A percentile compares a stretch with the other conserved stretches of the same genome.
These are phyloP conservation scores for Carlito syrichta DNA, from an alignment of 2,113 vertebrate species.

Conservation along the genomic window DNA sequence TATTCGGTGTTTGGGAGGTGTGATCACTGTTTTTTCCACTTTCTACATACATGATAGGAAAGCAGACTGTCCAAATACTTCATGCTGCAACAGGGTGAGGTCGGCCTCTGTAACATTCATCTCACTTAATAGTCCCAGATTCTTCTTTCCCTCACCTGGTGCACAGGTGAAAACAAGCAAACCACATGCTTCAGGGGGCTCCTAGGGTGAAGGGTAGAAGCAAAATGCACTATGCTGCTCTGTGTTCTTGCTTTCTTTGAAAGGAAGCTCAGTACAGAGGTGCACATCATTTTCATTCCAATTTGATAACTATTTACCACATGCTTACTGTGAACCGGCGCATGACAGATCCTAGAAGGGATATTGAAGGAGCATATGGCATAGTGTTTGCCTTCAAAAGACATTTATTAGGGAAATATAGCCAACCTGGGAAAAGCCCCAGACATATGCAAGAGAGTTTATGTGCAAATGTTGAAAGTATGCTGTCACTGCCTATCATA, in stretches of 20 bases:
- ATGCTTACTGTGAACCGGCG: not conserved
- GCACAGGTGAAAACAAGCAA: not conserved
- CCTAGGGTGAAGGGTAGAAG: not conserved
- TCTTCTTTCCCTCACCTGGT: not conserved
- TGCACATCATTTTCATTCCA: not conserved
- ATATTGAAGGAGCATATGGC: not conserved
- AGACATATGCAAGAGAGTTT: not conserved
- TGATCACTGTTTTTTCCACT: not conserved
- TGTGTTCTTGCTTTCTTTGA: not conserved
- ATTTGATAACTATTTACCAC: not conserved
- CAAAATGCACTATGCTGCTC: not conserved
- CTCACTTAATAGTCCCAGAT: not conserved
- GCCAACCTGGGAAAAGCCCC: not conserved
- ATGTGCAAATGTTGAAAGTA: not conserved
- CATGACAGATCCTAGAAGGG: not conserved
- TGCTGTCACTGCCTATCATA: not conserved
- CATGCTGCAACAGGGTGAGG: not conserved
- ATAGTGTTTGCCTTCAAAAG: not conserved
- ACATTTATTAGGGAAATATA: constrained; percentile 1
- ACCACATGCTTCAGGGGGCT: not conserved
- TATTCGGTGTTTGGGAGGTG: not conserved
- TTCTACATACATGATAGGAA: not conserved
- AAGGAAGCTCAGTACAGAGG: not conserved
- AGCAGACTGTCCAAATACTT: not conserved
- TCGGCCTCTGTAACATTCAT: not conserved